A percentile compares a stretch with the other conserved stretches of the same genome.
These are phyloP conservation scores for Hymenopus coronatus DNA, from an alignment of 2,888 invertebrate species.

Conservation along the genomic window DNA sequence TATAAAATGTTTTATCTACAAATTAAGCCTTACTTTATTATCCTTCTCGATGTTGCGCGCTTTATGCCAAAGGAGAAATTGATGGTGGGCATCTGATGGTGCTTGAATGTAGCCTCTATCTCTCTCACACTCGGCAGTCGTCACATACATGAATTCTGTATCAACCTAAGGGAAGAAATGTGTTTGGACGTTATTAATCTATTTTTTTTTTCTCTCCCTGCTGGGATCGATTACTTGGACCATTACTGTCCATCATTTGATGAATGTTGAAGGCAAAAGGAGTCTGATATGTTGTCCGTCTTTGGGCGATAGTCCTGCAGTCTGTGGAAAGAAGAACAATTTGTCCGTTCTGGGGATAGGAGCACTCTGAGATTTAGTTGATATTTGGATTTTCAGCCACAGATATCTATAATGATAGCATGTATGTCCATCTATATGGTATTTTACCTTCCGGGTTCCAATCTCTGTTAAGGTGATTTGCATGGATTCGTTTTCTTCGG, in stretches of 20 bases:
- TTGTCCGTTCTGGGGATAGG: background rate
- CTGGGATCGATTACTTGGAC: background rate
- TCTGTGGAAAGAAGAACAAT: background rate
- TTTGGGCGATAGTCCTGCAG: background rate
- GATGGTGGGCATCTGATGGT: background rate
- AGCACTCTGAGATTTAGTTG: background rate
- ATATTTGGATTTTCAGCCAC: background rate
- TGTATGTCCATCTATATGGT: too few species aligned
- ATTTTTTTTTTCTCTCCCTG: background rate
- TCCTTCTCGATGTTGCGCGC: background rate
- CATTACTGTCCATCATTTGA: background rate
- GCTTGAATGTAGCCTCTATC: background rate
- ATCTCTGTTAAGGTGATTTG: too few species aligned
- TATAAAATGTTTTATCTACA: slow-evolving; percentile 2
- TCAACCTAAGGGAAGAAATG: background rate
- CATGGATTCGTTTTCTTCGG: too few species aligned
- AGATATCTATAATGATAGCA: too few species aligned
- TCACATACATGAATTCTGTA: background rate
- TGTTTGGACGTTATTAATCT: background rate
- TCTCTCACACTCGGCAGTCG: background rate
- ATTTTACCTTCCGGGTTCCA: too few species aligned
- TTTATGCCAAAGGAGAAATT: background rate
- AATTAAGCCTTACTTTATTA: slow-evolving; percentile 7
- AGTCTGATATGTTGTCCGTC: background rate
- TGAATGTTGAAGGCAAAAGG: background rate